Evolutionary conservation across 2,113 vertebrate species (phyloP).

Genomic region (Ammodytes marinus): DNA sequence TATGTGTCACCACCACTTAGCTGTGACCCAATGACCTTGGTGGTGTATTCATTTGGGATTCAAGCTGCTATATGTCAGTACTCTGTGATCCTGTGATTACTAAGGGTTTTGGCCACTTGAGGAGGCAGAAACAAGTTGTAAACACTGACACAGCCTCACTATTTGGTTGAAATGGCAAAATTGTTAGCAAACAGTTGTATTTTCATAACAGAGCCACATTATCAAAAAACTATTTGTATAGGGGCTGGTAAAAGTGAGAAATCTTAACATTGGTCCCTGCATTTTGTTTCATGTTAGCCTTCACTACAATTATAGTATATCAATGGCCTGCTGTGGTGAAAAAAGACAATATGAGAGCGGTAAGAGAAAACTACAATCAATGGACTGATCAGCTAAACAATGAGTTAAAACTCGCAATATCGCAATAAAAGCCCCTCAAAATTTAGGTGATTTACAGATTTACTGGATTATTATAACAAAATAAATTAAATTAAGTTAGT

Average conservation of each 20-base stretch:
- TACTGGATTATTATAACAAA: too few relatives aligned
- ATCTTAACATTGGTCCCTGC: too few relatives aligned
- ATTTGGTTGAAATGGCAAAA: background rate
- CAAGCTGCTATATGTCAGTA: too few relatives aligned
- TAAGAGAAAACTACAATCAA: background rate
- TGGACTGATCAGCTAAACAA: background rate
- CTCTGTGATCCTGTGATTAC: background rate
- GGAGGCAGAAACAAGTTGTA: background rate
- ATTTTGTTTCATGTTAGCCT: too few relatives aligned
- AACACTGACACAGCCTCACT: too few relatives aligned
- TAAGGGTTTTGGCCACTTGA: background rate
- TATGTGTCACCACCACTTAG: background rate
- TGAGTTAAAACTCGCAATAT: background rate
- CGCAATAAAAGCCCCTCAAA: too few relatives aligned
- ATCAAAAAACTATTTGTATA: too few relatives aligned
- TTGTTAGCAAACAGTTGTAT: background rate
- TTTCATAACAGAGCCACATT: too few relatives aligned
- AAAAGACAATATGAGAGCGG: background rate
- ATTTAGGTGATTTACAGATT: too few relatives aligned
- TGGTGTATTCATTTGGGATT: background rate
- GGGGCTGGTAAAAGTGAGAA: too few relatives aligned
- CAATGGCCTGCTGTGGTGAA: background rate
- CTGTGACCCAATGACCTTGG: background rate
- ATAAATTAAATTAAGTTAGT: background rate
- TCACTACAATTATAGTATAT: too few relatives aligned